Percentiles rank a stretch among this genome's conserved stretches.
These are phyloP conservation scores for Aphidius gifuensis DNA, from an alignment of 1,140 invertebrate species.

Conservation along the genomic window DNA sequence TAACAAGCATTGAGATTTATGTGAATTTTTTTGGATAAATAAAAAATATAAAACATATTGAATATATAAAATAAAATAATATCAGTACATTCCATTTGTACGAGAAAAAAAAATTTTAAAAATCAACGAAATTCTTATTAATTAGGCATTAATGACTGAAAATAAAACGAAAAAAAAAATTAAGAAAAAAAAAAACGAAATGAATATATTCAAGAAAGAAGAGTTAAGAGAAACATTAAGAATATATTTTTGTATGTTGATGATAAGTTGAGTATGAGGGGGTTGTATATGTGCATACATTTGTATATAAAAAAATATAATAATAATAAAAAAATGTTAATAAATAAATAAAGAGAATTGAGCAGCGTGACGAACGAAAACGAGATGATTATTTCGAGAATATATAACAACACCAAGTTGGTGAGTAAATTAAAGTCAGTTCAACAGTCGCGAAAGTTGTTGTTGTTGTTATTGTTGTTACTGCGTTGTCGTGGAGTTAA, in stretches of 20 bases:
- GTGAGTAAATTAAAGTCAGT: conserved; percentile 12
- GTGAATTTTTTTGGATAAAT: conserved; percentile 19
- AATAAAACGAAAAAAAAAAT: too few relatives aligned
- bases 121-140: too few relatives aligned
- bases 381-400: conserved; percentile 27
- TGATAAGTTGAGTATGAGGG: too few relatives aligned
- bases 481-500: background rate
- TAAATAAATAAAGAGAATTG: conserved; percentile 5
- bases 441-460: conserved; percentile 6
- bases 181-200: too few relatives aligned
- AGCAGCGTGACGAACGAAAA: conserved; percentile 10
- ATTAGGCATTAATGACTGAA: too few relatives aligned
- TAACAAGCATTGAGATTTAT: conserved; percentile 22
- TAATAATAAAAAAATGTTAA: conserved; percentile 8
- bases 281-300: too few relatives aligned
- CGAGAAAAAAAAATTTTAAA: too few relatives aligned
- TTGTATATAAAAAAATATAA: background rate
- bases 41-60: background rate
- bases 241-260: too few relatives aligned
- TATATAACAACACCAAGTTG: conserved; percentile 19
- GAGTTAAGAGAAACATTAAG: too few relatives aligned
- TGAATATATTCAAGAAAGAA: too few relatives aligned
- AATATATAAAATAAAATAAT: too few relatives aligned
- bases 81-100: too few relatives aligned
- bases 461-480: background rate